Conservation (phyloP, 2,797 vertebrate species). For the Octomys mimax region DNA sequence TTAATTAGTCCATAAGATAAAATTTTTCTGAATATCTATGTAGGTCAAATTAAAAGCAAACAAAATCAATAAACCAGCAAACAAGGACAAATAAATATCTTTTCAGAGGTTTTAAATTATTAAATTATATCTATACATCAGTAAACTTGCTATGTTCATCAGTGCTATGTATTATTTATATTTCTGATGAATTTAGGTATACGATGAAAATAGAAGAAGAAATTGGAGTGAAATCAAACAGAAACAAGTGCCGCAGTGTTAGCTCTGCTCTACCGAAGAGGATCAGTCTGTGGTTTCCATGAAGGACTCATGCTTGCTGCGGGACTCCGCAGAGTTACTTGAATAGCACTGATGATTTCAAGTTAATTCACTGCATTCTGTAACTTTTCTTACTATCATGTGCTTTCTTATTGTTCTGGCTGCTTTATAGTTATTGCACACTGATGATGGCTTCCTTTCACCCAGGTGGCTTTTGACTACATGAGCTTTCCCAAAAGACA, state of each 20-base stretch:
- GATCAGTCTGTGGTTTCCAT: background rate
- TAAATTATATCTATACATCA: background rate
- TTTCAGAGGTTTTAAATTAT: background rate
- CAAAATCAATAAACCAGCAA: background rate
- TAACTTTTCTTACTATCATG: background rate
- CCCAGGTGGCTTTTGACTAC: background rate
- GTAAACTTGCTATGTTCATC: background rate
- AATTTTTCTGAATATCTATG: background rate
- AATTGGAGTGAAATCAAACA: background rate
- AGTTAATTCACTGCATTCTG: background rate
- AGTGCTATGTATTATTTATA: background rate
- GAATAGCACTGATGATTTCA: background rate
- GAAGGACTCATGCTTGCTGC: background rate
- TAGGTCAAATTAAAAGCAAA: background rate
- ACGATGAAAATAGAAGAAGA: background rate
- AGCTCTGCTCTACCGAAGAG: background rate
- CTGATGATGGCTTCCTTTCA: conserved; percentile 32
- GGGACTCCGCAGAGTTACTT: background rate
- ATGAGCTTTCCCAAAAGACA: conserved; percentile 35
- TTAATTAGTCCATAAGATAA: background rate
- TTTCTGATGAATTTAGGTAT: background rate
- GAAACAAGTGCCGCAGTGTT: background rate
- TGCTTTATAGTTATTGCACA: conserved; percentile 48
- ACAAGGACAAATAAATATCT: background rate
- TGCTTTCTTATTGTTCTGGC: background rate